Evolutionary conservation across 2,888 invertebrate species (phyloP).

Genomic region (Crossocerus cetratus): DNA sequence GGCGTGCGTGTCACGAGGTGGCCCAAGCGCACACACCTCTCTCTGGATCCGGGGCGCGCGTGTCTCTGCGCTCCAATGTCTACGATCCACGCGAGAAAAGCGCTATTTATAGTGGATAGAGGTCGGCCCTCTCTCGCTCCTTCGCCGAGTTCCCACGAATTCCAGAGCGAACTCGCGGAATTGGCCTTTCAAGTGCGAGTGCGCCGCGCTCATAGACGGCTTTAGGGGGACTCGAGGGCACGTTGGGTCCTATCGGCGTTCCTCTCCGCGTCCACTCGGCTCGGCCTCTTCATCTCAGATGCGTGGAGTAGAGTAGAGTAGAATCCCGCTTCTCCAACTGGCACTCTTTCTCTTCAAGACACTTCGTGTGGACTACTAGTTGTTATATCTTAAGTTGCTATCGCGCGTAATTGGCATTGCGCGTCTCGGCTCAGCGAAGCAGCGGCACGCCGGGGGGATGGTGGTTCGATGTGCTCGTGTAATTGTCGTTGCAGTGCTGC

Average conservation of each 20-base stretch:
- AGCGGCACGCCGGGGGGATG: conserved; percentile 10
- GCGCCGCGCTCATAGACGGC: conserved; percentile 12
- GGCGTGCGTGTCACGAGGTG: conserved; percentile 34
- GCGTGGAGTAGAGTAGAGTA: too few species aligned
- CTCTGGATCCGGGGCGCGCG: conserved; percentile 10
- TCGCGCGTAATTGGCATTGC: background rate
- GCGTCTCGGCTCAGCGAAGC: background rate
- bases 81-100: conserved; percentile 45
- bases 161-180: conserved; percentile 34
- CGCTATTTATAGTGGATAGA: conserved; percentile 50
- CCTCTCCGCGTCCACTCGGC: background rate
- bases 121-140: conserved; percentile 13
- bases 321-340: too few species aligned
- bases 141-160: conserved; percentile 34
- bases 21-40: conserved; percentile 9
- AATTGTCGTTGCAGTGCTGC: background rate
- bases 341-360: background rate
- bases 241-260: conserved; percentile 9
- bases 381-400: background rate
- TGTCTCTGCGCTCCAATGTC: conserved; percentile 12
- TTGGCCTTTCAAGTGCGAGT: conserved; percentile 20
- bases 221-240: conserved; percentile 4
- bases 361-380: background rate
- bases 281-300: background rate
- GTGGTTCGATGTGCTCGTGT: conserved; percentile 9